Evolutionary conservation across 1,140 invertebrate genomes (phyloP), one percentile per base, ranked within the genome.

Genomic region (Latrodectus geometricus): DNA sequence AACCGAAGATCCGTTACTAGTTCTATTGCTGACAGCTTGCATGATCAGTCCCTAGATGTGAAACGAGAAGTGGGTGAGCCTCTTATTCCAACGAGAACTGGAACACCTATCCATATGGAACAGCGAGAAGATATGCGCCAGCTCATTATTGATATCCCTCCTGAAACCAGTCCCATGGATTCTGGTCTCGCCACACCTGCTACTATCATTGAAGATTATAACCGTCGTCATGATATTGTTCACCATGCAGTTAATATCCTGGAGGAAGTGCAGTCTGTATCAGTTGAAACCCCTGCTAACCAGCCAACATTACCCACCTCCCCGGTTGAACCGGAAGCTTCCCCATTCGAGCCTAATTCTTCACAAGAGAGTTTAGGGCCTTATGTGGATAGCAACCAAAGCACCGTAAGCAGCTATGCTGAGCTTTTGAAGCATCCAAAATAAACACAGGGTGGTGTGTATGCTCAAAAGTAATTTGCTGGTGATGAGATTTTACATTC

Each of bases 331-430:
- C 56, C n/a, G 14, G 87, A 78, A 20, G 61, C 56, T 9, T 84
- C 84, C 48, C 83, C 77, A 7, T 88, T 87, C n/a, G 88, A 88
- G 69, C 87, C 88, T 48, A 89, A 79, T 23, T 89, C 88, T 35
- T 89, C 88, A 0, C 86, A 88, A 23, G 88, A 89, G 79, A 88
- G 88, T 87, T 48, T 89, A 48, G 72, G 77, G 15, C 88, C 85
- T 15, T 88, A 72, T 56, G 54, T 75, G 0, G 87, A 88, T 68
- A 89, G 88, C 72, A 89, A 89, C 70, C 88, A 89, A 52, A 88
- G 83, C 83, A 89, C 88, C 50, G 86, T 89, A n/a, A 89, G 82
- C 66, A 89, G 88, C 56, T 84, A 88, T 65, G 79, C 88, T 48
- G 88, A 89, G 74, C 79, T 89, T 66, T 61, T 88, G 11, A 76